Conservation (phyloP, 2,888 invertebrate genomes). For the Amiota minor region DNA sequence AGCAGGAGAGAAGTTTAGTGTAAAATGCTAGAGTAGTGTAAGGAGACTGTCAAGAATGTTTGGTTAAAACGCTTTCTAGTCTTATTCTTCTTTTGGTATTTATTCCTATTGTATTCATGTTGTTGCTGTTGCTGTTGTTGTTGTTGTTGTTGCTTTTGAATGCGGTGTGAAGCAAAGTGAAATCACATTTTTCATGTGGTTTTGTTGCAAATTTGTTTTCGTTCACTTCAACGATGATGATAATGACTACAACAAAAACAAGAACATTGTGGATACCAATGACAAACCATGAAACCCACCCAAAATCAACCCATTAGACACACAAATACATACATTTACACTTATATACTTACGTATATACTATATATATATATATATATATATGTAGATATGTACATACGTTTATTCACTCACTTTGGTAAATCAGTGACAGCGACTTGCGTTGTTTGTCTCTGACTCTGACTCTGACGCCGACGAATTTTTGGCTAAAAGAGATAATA, state of each 20-base stretch:
- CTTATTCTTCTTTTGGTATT: background rate
- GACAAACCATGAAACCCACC: no score
- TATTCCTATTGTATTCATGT: no score
- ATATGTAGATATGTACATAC: background rate
- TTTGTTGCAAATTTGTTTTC: conserved; percentile 65
- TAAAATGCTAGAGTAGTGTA: no score
- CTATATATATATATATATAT: no score
- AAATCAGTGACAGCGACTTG: conserved; percentile 59
- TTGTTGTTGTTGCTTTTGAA: background rate
- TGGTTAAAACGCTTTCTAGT: conserved; percentile 10
- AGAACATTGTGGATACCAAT: background rate
- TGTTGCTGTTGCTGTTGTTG: no score
- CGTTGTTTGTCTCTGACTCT: conserved; percentile 31
- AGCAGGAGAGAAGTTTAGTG: background rate
- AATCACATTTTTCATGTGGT: conserved; percentile 62
- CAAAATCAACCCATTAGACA: no score
- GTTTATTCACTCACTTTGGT: conserved; percentile 25
- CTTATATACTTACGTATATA: background rate
- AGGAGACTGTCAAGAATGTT: conserved; percentile 31
- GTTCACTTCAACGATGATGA: conserved; percentile 58
- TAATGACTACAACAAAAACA: conserved; percentile 45
- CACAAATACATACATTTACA: no score
- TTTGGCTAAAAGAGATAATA: conserved; percentile 56
- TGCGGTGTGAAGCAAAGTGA: conserved; percentile 50
- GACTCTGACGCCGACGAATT: conserved; percentile 32